Evolutionary conservation across 2,888 invertebrate genomes (phyloP).

Genomic region (Leucophenga montana): DNA sequence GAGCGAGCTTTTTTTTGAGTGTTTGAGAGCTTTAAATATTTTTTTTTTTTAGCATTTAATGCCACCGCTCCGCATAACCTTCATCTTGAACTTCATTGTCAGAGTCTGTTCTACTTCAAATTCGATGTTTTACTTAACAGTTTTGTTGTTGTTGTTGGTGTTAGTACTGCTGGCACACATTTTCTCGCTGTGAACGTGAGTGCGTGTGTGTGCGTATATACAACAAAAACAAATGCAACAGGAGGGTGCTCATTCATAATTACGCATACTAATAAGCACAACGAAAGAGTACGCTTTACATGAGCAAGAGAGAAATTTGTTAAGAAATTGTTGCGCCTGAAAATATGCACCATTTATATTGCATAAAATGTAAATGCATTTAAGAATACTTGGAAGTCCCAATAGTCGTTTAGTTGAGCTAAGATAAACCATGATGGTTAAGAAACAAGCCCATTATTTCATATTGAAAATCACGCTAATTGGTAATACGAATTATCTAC

Average conservation of each 20-base stretch:
- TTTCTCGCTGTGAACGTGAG: not conserved
- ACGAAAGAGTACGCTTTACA: constrained; percentile 16
- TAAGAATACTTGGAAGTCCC: too few species aligned
- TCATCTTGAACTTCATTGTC: constrained; percentile 63
- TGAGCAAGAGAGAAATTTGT: not conserved
- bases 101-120: constrained; percentile 27
- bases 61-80: constrained; percentile 50
- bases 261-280: constrained; percentile 43
- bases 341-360: not conserved
- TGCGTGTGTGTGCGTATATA: constrained; percentile 25
- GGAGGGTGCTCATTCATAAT: constrained; percentile 64
- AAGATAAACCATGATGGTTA: too few species aligned
- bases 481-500: too few species aligned
- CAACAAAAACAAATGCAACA: constrained; percentile 65
- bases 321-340: not conserved
- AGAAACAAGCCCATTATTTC: too few species aligned
- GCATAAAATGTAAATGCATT: not conserved
- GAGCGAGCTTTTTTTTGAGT: constrained; percentile 6
- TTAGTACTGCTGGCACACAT: not conserved
- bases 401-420: too few species aligned
- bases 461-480: too few species aligned
- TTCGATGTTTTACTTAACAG: constrained; percentile 4
- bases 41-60: constrained; percentile 41
- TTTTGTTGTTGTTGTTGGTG: constrained; percentile 7
- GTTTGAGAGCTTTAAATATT: constrained; percentile 23